Conservation (phyloP, 2,113 vertebrate genomes). For the Eubucco bourcierii region DNA sequence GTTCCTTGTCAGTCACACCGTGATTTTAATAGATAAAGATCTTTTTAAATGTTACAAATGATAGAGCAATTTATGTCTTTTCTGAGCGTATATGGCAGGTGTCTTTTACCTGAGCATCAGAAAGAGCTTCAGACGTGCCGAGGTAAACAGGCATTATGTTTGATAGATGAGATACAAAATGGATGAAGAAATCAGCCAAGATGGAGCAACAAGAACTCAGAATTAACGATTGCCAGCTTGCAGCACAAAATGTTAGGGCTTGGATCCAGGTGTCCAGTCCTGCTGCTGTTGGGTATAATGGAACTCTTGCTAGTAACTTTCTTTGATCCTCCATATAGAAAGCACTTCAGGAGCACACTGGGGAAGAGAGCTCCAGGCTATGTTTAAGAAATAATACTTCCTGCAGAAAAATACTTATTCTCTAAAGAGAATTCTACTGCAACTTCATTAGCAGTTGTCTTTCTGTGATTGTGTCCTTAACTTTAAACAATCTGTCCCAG, state of each 20-base stretch:
- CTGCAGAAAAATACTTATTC: not conserved
- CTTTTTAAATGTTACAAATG: conserved; percentile 45
- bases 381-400: not conserved
- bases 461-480: not conserved
- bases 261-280: not conserved
- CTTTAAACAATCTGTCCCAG: not conserved
- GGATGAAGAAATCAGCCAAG: not conserved
- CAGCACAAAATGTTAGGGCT: not conserved
- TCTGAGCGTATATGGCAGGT: conserved; percentile 39
- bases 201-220: not conserved
- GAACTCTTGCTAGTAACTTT: not conserved
- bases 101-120: conserved; percentile 52
- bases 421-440: not conserved
- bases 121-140: conserved; percentile 1
- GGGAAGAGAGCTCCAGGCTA: not conserved
- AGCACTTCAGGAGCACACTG: not conserved
- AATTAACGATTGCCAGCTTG: not conserved
- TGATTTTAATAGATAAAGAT: conserved; percentile 57
- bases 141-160: conserved; percentile 14
- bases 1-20: conserved; percentile 57
- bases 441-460: not conserved
- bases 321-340: not conserved
- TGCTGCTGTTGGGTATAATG: not conserved
- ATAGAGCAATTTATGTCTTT: conserved; percentile 54
- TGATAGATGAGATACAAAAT: not conserved